A percentile compares a stretch with the other conserved stretches of the same genome.
Conservation (phyloP, 2,797 vertebrate genomes). For the Thamnophis elegans region DNA sequence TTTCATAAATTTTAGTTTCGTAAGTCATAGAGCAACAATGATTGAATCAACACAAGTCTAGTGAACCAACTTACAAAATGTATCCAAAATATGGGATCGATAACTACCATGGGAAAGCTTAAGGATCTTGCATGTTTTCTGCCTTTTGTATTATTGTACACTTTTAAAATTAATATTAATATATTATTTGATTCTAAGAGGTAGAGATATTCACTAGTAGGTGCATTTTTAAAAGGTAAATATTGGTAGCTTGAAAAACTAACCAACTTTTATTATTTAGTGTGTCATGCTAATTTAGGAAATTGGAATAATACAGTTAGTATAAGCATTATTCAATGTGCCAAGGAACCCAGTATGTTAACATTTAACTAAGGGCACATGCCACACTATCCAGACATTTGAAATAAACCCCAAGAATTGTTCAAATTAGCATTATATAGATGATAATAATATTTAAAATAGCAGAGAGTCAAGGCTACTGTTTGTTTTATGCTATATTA, state of each 20-base stretch:
- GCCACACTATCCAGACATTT: neutral
- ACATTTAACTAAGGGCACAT: neutral
- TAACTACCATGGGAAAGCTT: neutral
- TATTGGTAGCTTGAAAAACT: neutral
- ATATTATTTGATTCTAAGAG: neutral
- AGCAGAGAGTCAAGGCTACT: neutral
- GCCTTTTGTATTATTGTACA: neutral
- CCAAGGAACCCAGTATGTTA: neutral
- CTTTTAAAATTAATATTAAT: too few species aligned
- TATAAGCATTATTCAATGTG: neutral
- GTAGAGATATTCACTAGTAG: neutral
- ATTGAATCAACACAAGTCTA: neutral
- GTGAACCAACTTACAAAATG: neutral
- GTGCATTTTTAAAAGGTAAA: neutral
- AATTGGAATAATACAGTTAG: neutral
- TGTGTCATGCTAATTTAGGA: neutral
- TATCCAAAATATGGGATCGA: neutral
- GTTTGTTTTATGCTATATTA: neutral
- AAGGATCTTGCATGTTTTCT: neutral
- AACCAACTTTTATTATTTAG: neutral
- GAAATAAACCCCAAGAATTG: neutral
- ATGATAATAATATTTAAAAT: neutral
- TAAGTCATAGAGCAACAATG: neutral
- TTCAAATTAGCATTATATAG: neutral
- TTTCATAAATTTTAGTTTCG: neutral